Percentiles rank a stretch among this genome's conserved stretches.
phyloP scores from a whole-genome alignment of 2,888 invertebrate species.

The Oscheius sp. region DNA sequence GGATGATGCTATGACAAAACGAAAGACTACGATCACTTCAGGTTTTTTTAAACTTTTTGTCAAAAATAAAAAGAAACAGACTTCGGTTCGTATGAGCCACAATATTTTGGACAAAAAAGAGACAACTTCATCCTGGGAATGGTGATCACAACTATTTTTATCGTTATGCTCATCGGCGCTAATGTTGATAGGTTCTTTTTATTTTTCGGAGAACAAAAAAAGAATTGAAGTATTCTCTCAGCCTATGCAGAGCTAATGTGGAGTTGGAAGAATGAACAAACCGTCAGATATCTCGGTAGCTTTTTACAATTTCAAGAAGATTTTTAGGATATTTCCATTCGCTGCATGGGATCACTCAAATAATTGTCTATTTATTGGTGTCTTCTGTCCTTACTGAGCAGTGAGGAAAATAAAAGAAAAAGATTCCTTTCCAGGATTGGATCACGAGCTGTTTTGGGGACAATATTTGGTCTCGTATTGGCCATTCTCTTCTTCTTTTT shows the following conservation, averaged over 20 bases:
- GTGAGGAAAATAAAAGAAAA: background rate
- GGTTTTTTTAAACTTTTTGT: background rate
- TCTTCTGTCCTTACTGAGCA: background rate
- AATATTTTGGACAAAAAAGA: background rate
- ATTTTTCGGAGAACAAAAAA: too few species aligned
- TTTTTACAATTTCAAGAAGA: background rate
- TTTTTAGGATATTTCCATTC: constrained; percentile 1
- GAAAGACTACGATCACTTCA: background rate
- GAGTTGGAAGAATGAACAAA: constrained; percentile 10
- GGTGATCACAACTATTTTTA: background rate
- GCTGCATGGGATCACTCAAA: background rate
- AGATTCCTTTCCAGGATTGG: background rate
- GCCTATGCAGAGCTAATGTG: constrained; percentile 9
- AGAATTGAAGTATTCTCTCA: constrained; percentile 10
- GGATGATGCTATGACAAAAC: background rate
- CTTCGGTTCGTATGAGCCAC: background rate
- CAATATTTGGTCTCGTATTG: background rate
- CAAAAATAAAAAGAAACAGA: background rate
- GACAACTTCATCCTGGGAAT: background rate
- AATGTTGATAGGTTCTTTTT: constrained; percentile 22
- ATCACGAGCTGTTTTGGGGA: background rate
- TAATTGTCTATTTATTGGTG: background rate
- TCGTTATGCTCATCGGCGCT: background rate
- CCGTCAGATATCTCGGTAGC: background rate
- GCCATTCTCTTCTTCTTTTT: background rate